Evolutionary conservation across 1,140 invertebrate species (phyloP), one percentile per base, ranked within the genome.

Genomic region (Condylostylus longicornis): DNA sequence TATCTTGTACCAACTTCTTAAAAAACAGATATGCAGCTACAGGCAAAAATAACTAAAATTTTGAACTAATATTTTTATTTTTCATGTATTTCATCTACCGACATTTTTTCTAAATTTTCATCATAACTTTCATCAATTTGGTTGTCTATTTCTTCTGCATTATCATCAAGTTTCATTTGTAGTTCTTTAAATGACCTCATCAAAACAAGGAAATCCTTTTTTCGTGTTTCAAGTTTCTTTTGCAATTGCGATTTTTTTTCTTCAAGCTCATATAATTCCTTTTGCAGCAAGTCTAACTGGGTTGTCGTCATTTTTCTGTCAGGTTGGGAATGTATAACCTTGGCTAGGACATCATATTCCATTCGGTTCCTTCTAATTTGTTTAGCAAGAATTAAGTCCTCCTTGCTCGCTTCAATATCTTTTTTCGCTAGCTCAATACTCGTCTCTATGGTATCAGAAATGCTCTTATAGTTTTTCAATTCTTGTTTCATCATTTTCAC

Each of bases 301-400:
- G 75, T 65, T 43, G 80, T 71, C 2, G 87, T 91, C 43, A 83
- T 76, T 53, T 79, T 77, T 51, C 89, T 71, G 53, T 91, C 85
- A 1, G 90, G 89, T 51, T 94, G 83, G 48, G 83, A 74, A 44
- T 79, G 78, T 43, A 95, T 94, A 3, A 90, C 73, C 62, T 85
- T 83, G 1, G 89, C 88, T 18, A 95, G 48, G 5, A 88, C 75
- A 70, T 95, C 88, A 65, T 94, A 95, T 51, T 94, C 88, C 65
- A 85, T 78, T 47, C 83, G 72, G 58, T 95, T 90, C 55, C 87
- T 87, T 2, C 88, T 70, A 13, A 83, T 72, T 48, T 75, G 75
- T 57, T 87, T 88, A 2, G 84, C 84, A 47, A 82, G 69, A 35
- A 77, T 68, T 13, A 91, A 62, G 41, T 87, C 76, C 5, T 62